Evolutionary conservation across 1,140 invertebrate genomes (phyloP).

Genomic region (Nephila pilipes): DNA sequence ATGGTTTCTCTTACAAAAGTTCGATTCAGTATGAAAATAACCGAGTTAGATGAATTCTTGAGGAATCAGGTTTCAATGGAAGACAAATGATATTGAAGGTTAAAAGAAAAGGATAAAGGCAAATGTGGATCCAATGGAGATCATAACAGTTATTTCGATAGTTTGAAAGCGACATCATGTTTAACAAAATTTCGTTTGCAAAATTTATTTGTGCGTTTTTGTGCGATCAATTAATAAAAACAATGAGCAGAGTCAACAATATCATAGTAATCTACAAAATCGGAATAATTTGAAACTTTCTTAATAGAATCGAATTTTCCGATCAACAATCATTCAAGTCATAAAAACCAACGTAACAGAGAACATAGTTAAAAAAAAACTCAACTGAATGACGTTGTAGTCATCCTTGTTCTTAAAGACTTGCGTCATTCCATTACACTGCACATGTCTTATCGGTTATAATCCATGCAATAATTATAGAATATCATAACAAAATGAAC

Average conservation of each 20-base stretch:
- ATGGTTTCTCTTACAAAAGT: neutral
- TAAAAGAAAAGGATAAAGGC: slow-evolving; percentile 51
- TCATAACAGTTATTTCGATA: slow-evolving; percentile 18
- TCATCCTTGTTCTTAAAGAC: neutral
- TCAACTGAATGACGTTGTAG: neutral
- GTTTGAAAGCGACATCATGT: neutral
- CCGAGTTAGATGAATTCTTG: slow-evolving; percentile 2
- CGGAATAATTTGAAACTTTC: slow-evolving; percentile 45
- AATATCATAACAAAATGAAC: neutral
- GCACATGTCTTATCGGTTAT: neutral
- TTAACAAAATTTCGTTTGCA: slow-evolving; percentile 38
- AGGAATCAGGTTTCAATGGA: slow-evolving; percentile 42
- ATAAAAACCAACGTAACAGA: slow-evolving; percentile 9
- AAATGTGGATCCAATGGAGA: neutral
- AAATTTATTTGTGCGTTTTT: slow-evolving; percentile 69
- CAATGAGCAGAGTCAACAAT: slow-evolving; percentile 60
- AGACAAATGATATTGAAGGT: slow-evolving; percentile 66
- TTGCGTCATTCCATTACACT: neutral
- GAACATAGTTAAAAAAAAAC: neutral
- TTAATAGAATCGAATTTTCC: slow-evolving; percentile 19
- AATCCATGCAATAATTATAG: neutral
- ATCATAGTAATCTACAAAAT: slow-evolving; percentile 23
- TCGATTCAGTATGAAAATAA: slow-evolving; percentile 23
- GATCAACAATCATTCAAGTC: neutral
- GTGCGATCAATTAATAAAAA: slow-evolving; percentile 54